These are phyloP conservation scores for Saiga tatarica DNA, from an alignment of 2,113 vertebrate genomes.

Conservation along the genomic window DNA sequence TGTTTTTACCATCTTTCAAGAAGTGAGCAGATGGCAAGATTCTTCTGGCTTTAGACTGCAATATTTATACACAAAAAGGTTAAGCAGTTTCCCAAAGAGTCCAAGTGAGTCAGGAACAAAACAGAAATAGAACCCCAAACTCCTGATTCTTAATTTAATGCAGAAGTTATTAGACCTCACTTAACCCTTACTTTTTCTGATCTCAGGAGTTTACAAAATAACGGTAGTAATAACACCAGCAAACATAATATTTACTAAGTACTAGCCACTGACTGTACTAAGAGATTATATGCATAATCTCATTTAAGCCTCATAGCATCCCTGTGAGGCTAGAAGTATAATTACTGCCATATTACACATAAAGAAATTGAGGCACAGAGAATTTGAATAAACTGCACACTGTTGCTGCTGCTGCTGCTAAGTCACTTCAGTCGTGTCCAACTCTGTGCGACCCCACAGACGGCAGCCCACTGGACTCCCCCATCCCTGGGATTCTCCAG, in stretches of 20 bases:
- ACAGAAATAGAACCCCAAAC: conserved; percentile 25
- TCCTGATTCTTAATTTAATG: background rate
- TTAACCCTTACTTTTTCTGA: conserved; percentile 16
- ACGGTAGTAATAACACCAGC: background rate
- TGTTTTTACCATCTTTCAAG: background rate
- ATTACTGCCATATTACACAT: background rate
- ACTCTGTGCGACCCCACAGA: too few species aligned
- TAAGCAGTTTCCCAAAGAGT: conserved; percentile 20
- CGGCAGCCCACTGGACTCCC: too few species aligned
- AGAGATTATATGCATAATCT: background rate
- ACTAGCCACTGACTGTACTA: background rate
- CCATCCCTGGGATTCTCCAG: too few species aligned
- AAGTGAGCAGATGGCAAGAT: conserved; percentile 36
- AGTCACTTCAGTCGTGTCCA: too few species aligned
- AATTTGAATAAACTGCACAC: background rate
- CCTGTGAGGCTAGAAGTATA: background rate
- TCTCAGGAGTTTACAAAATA: background rate
- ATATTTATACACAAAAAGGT: conserved; percentile 33
- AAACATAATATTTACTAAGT: background rate
- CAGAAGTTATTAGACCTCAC: background rate
- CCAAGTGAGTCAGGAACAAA: conserved; percentile 39
- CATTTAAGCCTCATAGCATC: background rate
- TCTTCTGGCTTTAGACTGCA: background rate
- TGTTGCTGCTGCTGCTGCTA: too few species aligned
- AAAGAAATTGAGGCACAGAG: background rate